Base-by-base conservation (phyloP, 1,140 invertebrate species). In the Pachyrhynchus sulphureomaculatus region DNA sequence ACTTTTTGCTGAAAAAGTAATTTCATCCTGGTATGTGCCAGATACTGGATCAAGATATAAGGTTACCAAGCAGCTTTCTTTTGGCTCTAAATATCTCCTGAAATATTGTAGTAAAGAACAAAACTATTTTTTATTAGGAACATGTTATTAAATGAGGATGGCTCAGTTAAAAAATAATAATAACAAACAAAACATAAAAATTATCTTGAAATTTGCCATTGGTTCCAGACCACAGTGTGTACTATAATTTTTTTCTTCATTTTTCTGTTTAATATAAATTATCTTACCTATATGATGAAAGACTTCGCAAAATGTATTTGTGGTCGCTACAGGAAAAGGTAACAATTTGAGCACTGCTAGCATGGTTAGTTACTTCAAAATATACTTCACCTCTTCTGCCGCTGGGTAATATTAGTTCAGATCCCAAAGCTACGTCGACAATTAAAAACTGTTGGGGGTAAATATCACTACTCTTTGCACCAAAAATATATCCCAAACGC, bases 1-100 rank as follows among this genome's bases (percentile, higher is more conserved):
- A 18, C 18, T 51, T 1, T 47, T 52, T 10, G 77, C 76, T 12
- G 13, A 49, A 12, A 82, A 68, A 12, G 76, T 78, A 8, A 82
- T 65, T 21, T 69, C 71, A 63, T 79, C 61, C 21, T 72, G 64
- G 26, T 65, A 68, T 9, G 32, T 45, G 9, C 62, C 68, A 20
- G 26, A 39, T 59, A 29, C 52, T 23, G 57, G 37, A 2, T 47
- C 32, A 10, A 71, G 18, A 15, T 59, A 65, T 20, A 69, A 17
- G 9, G 41, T 60, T 32, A 68, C 66, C 36, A 55, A 62, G 17
- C 56, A 51, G 4, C 61, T 69, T 56, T 64, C 66, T 36, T 62
- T 42, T 6, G 69, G 69, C 10, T 55, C 32, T 29, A 62, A 47
- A 20, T 42, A 24, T 33, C 37, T 36, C 47, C 52, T 63, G 36